These are phyloP conservation scores for Epinotia bilunana DNA, from an alignment of 2,888 invertebrate species.

Conservation along the genomic window DNA sequence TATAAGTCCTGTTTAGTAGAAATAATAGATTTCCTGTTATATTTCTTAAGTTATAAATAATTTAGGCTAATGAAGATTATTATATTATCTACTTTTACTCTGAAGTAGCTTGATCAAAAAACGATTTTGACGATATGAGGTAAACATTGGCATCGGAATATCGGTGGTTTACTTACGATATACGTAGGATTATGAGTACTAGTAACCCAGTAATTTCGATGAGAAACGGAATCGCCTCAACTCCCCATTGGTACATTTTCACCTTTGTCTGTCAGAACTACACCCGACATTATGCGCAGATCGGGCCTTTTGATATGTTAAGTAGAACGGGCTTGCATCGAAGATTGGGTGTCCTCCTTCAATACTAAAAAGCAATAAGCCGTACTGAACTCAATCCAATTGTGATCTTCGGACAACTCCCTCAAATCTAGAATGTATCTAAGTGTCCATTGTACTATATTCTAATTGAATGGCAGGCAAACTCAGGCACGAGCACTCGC, in stretches of 20 bases:
- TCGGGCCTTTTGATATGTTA: conserved; percentile 43
- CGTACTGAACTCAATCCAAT: background rate
- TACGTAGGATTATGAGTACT: background rate
- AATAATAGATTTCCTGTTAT: too few relatives aligned
- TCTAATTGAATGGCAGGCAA: too few relatives aligned
- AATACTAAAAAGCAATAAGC: background rate
- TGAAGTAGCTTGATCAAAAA: too few relatives aligned
- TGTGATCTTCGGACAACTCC: background rate
- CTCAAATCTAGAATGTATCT: background rate
- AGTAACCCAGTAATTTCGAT: background rate
- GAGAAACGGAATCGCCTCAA: conserved; percentile 5
- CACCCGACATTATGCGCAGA: conserved; percentile 31
- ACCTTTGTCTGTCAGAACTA: conserved; percentile 25
- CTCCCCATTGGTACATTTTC: conserved; percentile 27
- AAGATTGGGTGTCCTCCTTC: conserved; percentile 25
- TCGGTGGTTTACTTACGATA: too few relatives aligned
- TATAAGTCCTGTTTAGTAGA: too few relatives aligned
- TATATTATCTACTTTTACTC: too few relatives aligned
- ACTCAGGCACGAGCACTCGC: too few relatives aligned
- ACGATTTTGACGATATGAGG: too few relatives aligned
- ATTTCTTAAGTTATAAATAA: too few relatives aligned
- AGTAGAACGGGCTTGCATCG: conserved; percentile 34
- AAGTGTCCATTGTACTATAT: background rate
- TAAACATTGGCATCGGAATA: too few relatives aligned
- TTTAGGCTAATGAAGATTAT: too few relatives aligned